Evolutionary conservation across 2,888 invertebrate genomes (phyloP).

Genomic region (Eupithecia dodoneata): DNA sequence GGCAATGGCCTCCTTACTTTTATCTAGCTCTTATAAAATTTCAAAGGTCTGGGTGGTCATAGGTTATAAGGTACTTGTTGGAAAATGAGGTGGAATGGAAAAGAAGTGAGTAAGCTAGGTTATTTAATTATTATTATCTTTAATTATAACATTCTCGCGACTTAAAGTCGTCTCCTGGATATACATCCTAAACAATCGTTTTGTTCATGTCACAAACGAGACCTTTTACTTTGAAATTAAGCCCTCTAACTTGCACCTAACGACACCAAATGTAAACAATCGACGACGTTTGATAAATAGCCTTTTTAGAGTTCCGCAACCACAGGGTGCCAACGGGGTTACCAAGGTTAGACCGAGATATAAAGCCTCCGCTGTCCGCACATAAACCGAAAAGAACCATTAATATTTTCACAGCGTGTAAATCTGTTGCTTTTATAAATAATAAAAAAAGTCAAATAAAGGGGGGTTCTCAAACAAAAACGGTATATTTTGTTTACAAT

Average conservation of each 20-base stretch:
- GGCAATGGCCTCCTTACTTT: too few relatives aligned
- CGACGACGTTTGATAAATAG: neutral
- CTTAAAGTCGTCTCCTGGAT: constrained; percentile 12
- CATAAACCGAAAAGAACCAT: neutral
- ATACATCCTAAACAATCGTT: neutral
- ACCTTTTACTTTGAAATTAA: neutral
- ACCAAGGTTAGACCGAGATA: too few relatives aligned
- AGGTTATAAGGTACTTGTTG: neutral
- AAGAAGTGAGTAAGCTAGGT: neutral
- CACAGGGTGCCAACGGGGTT: neutral
- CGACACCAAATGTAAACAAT: neutral
- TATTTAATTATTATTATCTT: neutral
- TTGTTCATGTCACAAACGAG: constrained; percentile 20
- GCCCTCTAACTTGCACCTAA: neutral
- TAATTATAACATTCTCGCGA: neutral
- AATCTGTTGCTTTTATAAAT: too few relatives aligned
- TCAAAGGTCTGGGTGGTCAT: too few relatives aligned
- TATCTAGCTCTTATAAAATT: too few relatives aligned
- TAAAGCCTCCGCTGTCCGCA: too few relatives aligned
- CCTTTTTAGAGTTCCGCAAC: neutral
- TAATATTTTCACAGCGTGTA: too few relatives aligned
- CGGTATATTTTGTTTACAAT: too few relatives aligned
- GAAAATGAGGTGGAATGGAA: neutral
- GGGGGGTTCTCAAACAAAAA: too few relatives aligned
- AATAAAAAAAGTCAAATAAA: too few relatives aligned